phyloP scores from a whole-genome alignment of 2,113 vertebrate species.

The Chaetodon trifascialis region DNA sequence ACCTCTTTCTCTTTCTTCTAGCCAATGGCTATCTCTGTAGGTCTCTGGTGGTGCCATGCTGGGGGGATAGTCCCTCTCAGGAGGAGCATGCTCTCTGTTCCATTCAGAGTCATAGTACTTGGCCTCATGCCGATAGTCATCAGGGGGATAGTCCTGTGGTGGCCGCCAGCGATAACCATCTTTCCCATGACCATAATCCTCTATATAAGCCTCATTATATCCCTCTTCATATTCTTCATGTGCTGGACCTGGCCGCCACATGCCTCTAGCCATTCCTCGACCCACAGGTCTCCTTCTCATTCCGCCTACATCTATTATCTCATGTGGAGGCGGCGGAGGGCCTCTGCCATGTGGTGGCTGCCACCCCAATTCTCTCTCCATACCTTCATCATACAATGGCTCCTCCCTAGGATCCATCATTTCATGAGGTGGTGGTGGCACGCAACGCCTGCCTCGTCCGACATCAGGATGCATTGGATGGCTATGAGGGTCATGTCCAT shows the following conservation, averaged over 20 bases:
- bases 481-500: slow-evolving; percentile 75
- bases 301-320: slow-evolving; percentile 64
- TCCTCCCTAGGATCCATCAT: slow-evolving; percentile 61
- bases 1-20: slow-evolving; percentile 85
- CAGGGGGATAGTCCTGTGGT: slow-evolving; percentile 82
- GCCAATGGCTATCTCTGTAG: slow-evolving; percentile 90
- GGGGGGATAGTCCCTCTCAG: slow-evolving; percentile 88
- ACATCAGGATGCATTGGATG: slow-evolving; percentile 84
- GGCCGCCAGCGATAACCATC: slow-evolving; percentile 86
- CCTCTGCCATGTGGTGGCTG: slow-evolving; percentile 58
- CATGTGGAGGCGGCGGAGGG: slow-evolving; percentile 69
- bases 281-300: slow-evolving; percentile 82
- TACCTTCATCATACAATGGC: slow-evolving; percentile 56
- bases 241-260: slow-evolving; percentile 81
- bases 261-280: slow-evolving; percentile 81
- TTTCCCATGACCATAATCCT: slow-evolving; percentile 84
- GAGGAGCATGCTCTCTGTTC: slow-evolving; percentile 84
- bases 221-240: slow-evolving; percentile 77
- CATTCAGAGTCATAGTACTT: slow-evolving; percentile 88
- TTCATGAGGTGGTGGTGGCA: slow-evolving; percentile 81
- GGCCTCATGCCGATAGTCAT: slow-evolving; percentile 86
- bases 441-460: slow-evolving; percentile 74
- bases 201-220: slow-evolving; percentile 64
- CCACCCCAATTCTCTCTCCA: slow-evolving; percentile 65
- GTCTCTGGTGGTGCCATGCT: slow-evolving; percentile 88